Base-by-base conservation (phyloP, 2,888 invertebrate genomes). In the Barypeithes pellucidus region DNA sequence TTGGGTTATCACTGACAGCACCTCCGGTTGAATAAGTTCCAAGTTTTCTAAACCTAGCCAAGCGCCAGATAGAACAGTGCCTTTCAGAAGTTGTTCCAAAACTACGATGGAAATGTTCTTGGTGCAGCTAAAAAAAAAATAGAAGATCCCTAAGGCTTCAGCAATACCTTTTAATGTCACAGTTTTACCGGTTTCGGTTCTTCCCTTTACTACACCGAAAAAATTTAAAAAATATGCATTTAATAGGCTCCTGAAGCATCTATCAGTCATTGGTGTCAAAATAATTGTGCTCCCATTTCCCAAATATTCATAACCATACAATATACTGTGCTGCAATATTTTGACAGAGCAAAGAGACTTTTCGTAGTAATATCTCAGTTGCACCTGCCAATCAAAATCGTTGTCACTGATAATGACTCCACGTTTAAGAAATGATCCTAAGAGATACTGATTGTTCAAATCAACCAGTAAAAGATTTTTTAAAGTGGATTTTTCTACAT, bases 151-250 rank as follows among this genome's bases (percentile, higher is more conserved):
- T 59, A 97, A 84, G 0, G 95, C 95, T 85, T 95, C 94, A 5
- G 95, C 95, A 77, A 97, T 87, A 87, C 95, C 95, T 87, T 95
- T 96, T 0, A 94, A 93, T n/a, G 94, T 95, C 86, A 94, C 94
- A 0, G 94, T 94, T 87, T 95, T 95, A 0, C 95, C 95, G 0
- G 94, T 94, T 0, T 94, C 94, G 0, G 92, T 92, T 0, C 94
- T 93, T 0, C 93, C 93, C 85, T 92, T 92, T 0, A 92, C 91
- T 8, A 92, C 91, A n/a, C 94, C 94, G 81, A 93, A 93, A 77
- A 94, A 86, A 84, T 94, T 92, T 59, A 94, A 87, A 80, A 92
- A 92, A 84, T 92, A 94, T 0, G 95, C 94, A 0, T 93, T 93
- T 75, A 95, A 90, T 71, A 95, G 86, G 0, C 94, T 94, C 29